Evolutionary conservation across 2,888 invertebrate genomes (phyloP), one percentile per base, ranked within the genome.

Genomic region (Adelognathus sp.): DNA sequence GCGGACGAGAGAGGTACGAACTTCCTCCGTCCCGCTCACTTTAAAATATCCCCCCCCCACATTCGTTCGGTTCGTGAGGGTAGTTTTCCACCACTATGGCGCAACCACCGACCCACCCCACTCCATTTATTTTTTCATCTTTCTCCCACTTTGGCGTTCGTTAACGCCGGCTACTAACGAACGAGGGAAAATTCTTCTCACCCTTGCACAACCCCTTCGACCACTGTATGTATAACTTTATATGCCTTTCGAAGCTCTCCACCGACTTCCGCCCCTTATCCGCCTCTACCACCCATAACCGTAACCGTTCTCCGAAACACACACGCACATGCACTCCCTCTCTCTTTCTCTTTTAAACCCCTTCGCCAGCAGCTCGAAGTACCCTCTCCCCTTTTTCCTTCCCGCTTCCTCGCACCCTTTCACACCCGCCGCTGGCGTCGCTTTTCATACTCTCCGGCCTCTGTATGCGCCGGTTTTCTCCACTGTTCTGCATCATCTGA

Each of bases 1-100:
- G 44, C 36, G 52, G 63, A 27, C 52, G 71, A 72, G 80, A 74
- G 80, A 85, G 83, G 84, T 86, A 87, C 88, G 88, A 90, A 91
- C 90, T 91, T 91, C 90, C 90, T 90, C 90, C 87, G 81, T 88
- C 88, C 88, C 85, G 86, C 88, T 88, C 91, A 90, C 89, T 91
- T 91, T 90, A 88, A 88, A 88, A 88, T 87, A 86, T 83, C 86
- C 87, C 88, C 89, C 88, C 87, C 86, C 88, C 81, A 83, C 39
- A 27, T 82, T 81, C 80, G 83, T 82, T 79, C 76, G 81, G 61
- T 46, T 29, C 78, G 64, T 64, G 73, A 61, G 60, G 52, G 79
- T 41, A 77, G 76, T 78, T 82, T 78, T 76, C 82, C 80, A 72
- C 70, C 76, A 74, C 76, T 74, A 58, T 50, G n/a, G 41, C 67